Evolutionary conservation across 2,113 vertebrate genomes (phyloP), one percentile per base, ranked within the genome.

Genomic region (Tor tambroides): DNA sequence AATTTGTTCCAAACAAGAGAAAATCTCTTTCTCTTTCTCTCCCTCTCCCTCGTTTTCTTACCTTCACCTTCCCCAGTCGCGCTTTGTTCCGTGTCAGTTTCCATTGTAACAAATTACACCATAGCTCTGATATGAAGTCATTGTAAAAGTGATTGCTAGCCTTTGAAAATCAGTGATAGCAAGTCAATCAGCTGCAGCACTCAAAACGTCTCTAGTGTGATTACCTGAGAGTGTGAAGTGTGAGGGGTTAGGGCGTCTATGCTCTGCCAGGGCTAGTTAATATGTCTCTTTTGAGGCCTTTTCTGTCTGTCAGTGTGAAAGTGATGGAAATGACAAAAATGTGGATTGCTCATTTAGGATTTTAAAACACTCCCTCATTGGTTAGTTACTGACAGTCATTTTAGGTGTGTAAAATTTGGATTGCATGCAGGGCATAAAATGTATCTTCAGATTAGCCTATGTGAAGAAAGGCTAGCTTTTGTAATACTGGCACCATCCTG

Each of bases 81-180:
- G 79, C 46, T 78, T 71, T 63, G 54, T 89, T 83, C 84, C 21
- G 61, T 85, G 87, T 87, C 83, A 87, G 88, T 74, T 75, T 83
- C 84, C 74, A 87, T 89, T 87, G 85, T 81, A 89, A 87, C 85
- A 87, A 87, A 89, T 89, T 86, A 87, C 85, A 87, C 85, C 67
- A 85, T 80, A 87, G 84, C 56, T 54, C 69, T 35, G 35, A 87
- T 84, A 87, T 89, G 84, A 76, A 87, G 85, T 89, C 86, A 89
- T 89, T 89, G 85, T 30, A 28, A 87, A 78, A 85, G 86, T 76
- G 84, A 89, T 89, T 87, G 83, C 85, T 54, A 78, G 86, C 85
- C 86, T 89, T 89, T 89, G 83, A 89, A 87, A 89, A 89, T 89
- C 88, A 89, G 84, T 28, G 61, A 77, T 59, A 80, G 86, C 84